Conservation (phyloP, 2,888 invertebrate species). For the Elmis aenea region DNA sequence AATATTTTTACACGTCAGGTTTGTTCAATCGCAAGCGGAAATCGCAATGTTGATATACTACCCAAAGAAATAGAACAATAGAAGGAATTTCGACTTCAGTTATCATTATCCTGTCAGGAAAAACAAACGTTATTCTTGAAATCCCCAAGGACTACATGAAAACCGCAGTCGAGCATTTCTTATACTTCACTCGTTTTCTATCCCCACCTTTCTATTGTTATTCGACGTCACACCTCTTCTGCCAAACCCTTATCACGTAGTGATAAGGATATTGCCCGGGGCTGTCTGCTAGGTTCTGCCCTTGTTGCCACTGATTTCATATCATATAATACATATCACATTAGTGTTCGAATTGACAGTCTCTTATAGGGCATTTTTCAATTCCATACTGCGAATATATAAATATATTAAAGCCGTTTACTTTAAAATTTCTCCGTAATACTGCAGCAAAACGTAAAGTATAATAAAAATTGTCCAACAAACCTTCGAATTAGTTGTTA, state of each 20-base stretch:
- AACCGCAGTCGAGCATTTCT: constrained; percentile 17
- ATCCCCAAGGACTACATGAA: constrained; percentile 20
- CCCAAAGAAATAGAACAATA: constrained; percentile 8
- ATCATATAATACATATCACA: constrained; percentile 16
- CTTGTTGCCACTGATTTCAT: constrained; percentile 21
- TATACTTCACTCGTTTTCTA: constrained; percentile 15
- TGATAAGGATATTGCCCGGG: constrained; percentile 20
- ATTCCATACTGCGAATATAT: too few relatives aligned
- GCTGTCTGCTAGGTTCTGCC: constrained; percentile 16
- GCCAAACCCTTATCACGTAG: constrained; percentile 22
- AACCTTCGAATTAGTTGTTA: too few relatives aligned
- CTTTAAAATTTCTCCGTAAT: too few relatives aligned
- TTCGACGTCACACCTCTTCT: constrained; percentile 18
- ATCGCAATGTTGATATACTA: constrained; percentile 1
- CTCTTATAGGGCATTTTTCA: too few relatives aligned
- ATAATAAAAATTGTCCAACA: too few relatives aligned
- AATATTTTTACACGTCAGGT: constrained; percentile 7
- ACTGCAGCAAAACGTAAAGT: too few relatives aligned
- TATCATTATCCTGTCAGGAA: constrained; percentile 15
- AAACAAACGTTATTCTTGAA: constrained; percentile 17
- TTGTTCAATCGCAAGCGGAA: constrained; percentile 1
- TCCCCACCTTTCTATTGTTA: constrained; percentile 16
- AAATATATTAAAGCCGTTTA: too few relatives aligned
- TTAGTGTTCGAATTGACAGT: too few relatives aligned
- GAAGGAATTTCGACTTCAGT: constrained; percentile 11